Evolutionary conservation across 2,113 vertebrate genomes (phyloP), one percentile per base, ranked within the genome.

Genomic region (Gavia stellata): DNA sequence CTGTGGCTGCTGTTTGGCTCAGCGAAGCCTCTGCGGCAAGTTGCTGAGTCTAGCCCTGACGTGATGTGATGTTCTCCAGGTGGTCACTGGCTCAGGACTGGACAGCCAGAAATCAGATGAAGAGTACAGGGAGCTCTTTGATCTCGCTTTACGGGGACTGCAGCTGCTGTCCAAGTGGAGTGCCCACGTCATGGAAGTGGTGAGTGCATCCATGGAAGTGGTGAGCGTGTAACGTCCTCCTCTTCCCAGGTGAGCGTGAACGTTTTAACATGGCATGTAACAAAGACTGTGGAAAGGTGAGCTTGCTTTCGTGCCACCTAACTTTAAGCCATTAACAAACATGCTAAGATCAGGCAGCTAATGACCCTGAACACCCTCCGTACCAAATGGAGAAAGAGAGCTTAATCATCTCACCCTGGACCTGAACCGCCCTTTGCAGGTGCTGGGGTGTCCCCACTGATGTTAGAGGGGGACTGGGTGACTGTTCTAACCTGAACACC

Each of bases 131-230:
- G 99, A 99, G 96, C 98, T 99, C 73, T 99, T 99, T 40, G 99
- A 99, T 97, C 98, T 99, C 42, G 99, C 99, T 3, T 97, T 99
- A 67, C 97, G 99, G 56, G 99, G 99, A 17, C 98, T 99, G 88
- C 99, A 99, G 97, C 98, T 99, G 91, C 97, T 99, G 47, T 99
- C 99, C 97, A 99, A 99, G 98, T 99, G 99, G 99, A 99, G 99
- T 62, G 99, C 99, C 7, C 99, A 99, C 0, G 99, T 99, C 97
- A 99, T 99, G 99, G 99, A 99, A 98, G 99, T 99, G 98, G 99
- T 93, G 70, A 68, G 21, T 72, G 29, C 31, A 67, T n/a, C 67
- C 97, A 98, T 99, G 99, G 99, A 99, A 97, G 99, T 98, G 95
- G 98, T 59, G 33, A n/a, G 6, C 18, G 29, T 45, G 34, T 17